Percentiles rank a stretch among this genome's conserved stretches.
These are phyloP conservation scores for Myotis findleyi DNA, from an alignment of 2,797 vertebrate genomes.

Conservation along the genomic window DNA sequence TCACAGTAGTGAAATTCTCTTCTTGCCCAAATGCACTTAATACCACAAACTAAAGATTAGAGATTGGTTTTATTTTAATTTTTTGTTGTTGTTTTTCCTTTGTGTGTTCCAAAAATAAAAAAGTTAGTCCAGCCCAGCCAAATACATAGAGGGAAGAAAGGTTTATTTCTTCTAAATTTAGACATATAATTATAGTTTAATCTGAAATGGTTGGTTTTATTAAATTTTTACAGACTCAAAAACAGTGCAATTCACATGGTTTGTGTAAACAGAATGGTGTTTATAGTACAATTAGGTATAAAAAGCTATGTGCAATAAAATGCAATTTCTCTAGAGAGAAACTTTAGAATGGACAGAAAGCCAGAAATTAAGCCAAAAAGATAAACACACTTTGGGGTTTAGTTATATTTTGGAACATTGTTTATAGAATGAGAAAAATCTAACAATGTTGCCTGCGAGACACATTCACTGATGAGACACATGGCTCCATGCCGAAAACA, in stretches of 20 bases:
- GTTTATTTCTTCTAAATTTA: slow-evolving; percentile 54
- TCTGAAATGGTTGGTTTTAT: slow-evolving; percentile 69
- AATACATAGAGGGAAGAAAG: slow-evolving; percentile 55
- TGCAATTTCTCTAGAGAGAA: slow-evolving; percentile 72
- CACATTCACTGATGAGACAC: slow-evolving; percentile 57
- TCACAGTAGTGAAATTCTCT: slow-evolving; percentile 19
- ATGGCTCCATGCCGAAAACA: slow-evolving; percentile 65
- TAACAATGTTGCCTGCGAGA: slow-evolving; percentile 34
- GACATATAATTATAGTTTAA: slow-evolving; percentile 66
- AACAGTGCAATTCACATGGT: slow-evolving; percentile 59
- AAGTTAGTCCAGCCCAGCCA: background rate
- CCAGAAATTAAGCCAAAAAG: slow-evolving; percentile 79
- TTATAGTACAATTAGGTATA: slow-evolving; percentile 65
- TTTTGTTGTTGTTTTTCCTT: slow-evolving; percentile 35
- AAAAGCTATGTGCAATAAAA: slow-evolving; percentile 72
- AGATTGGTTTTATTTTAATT: slow-evolving; percentile 14
- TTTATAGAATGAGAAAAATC: slow-evolving; percentile 78
- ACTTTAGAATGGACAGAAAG: slow-evolving; percentile 68
- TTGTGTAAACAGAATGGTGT: slow-evolving; percentile 35
- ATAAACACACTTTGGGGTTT: slow-evolving; percentile 65
- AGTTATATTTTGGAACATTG: slow-evolving; percentile 66
- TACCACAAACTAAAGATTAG: slow-evolving; percentile 34
- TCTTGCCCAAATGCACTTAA: slow-evolving; percentile 3
- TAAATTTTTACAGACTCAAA: slow-evolving; percentile 65
- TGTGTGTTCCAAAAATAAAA: slow-evolving; percentile 66